These are phyloP conservation scores for Drosophila paulistorum DNA, from an alignment of 1,140 invertebrate species.

Conservation along the genomic window DNA sequence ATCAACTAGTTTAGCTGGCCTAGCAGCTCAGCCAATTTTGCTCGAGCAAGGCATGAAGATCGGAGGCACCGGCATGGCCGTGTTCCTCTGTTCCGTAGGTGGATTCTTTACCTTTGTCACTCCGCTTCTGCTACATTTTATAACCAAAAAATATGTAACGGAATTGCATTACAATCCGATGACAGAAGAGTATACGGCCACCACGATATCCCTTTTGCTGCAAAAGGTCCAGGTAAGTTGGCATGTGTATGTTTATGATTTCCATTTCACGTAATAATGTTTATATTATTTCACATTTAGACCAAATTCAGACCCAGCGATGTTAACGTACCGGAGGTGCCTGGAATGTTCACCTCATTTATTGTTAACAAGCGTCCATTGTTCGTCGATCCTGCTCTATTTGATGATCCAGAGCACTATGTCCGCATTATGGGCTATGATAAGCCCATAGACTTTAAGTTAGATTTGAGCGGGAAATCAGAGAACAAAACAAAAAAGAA, in stretches of 20 bases:
- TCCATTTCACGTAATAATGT: constrained; percentile 37
- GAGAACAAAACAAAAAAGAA: constrained; percentile 44
- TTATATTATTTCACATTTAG: constrained; percentile 82
- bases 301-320: constrained; percentile 89
- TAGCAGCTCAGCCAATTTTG: constrained; percentile 89
- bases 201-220: constrained; percentile 88
- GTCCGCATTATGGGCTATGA: constrained; percentile 94
- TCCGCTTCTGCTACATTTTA: constrained; percentile 91
- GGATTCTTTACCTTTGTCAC: constrained; percentile 92
- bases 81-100: constrained; percentile 87
- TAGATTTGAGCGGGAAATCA: constrained; percentile 64
- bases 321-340: constrained; percentile 90
- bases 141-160: constrained; percentile 94
- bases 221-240: constrained; percentile 85
- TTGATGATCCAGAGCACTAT: constrained; percentile 89
- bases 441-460: constrained; percentile 92
- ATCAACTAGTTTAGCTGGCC: constrained; percentile 87
- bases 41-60: constrained; percentile 85
- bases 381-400: constrained; percentile 89
- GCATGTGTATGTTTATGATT: constrained; percentile 7
- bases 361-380: constrained; percentile 87
- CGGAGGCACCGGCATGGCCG: constrained; percentile 84
- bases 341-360: constrained; percentile 93
- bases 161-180: constrained; percentile 88
- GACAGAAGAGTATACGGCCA: constrained; percentile 88